A percentile compares a stretch with the other conserved stretches of the same genome.
Evolutionary conservation across 2,888 invertebrate species (phyloP).

Genomic region (Conistra vaccinii): DNA sequence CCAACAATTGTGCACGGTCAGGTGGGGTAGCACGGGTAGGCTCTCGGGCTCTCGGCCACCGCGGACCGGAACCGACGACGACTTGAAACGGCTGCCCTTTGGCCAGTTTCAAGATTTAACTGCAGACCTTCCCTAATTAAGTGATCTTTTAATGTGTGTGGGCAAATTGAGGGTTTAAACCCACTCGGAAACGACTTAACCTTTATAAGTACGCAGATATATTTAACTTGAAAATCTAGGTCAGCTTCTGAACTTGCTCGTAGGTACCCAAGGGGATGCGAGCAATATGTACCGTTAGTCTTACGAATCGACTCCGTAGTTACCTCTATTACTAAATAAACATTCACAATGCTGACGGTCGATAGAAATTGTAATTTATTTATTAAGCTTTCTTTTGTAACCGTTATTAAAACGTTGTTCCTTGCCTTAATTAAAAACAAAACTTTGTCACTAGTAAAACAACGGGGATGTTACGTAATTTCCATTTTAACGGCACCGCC

Average conservation of each 20-base stretch:
- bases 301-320: constrained; percentile 9
- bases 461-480: constrained; percentile 51
- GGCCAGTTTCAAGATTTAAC: constrained; percentile 76
- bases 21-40: constrained; percentile 22
- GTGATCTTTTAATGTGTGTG: constrained; percentile 73
- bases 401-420: constrained; percentile 42
- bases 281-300: constrained; percentile 6
- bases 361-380: constrained; percentile 37
- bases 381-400: constrained; percentile 24
- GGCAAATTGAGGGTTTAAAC: constrained; percentile 63
- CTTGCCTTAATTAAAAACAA: constrained; percentile 54
- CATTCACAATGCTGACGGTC: constrained; percentile 5
- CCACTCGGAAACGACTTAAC: constrained; percentile 46
- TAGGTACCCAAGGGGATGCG: background rate
- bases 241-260: constrained; percentile 30
- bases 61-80: constrained; percentile 67
- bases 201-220: constrained; percentile 38
- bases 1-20: constrained; percentile 58
- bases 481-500: constrained; percentile 50
- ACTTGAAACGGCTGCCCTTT: constrained; percentile 69
- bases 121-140: constrained; percentile 76
- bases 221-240: constrained; percentile 44
- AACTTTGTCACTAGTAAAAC: constrained; percentile 53
- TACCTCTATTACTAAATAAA: constrained; percentile 16
- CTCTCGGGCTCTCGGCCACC: constrained; percentile 33